Percentiles rank a stretch among this genome's conserved stretches.
phyloP scores from a whole-genome alignment of 2,113 vertebrate species.

The Ammospiza caudacuta region DNA sequence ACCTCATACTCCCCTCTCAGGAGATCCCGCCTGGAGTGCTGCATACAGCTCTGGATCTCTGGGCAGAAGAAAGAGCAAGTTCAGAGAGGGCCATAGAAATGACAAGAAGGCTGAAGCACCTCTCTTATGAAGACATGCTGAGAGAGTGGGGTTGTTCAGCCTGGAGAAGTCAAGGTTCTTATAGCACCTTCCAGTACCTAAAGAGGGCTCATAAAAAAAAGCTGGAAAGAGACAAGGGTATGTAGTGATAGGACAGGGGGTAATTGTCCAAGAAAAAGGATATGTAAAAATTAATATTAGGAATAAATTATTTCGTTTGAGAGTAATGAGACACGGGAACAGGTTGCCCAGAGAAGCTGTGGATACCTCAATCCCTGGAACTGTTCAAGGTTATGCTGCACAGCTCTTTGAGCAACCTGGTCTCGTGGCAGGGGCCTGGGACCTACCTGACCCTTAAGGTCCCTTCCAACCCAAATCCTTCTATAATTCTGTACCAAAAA shows the following conservation, averaged over 20 bases:
- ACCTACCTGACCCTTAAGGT: background rate
- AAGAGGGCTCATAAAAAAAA: background rate
- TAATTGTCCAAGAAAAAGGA: background rate
- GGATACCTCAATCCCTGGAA: background rate
- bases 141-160: background rate
- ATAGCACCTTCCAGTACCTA: background rate
- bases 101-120: background rate
- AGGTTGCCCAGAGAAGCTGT: background rate
- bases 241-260: background rate
- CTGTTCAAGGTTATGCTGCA: background rate
- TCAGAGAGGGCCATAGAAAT: background rate
- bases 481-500: background rate
- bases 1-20: rapidly evolving
- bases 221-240: background rate
- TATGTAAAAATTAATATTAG: background rate
- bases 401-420: background rate
- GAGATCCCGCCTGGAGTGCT: background rate
- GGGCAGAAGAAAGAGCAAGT: background rate
- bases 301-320: background rate
- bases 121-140: background rate
- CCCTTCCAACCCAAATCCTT: background rate
- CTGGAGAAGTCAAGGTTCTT: background rate
- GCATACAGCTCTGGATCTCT: background rate
- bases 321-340: background rate
- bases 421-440: background rate